Evolutionary conservation across 2,888 invertebrate genomes (phyloP).

Genomic region (Nematopogon swammerdamellus): DNA sequence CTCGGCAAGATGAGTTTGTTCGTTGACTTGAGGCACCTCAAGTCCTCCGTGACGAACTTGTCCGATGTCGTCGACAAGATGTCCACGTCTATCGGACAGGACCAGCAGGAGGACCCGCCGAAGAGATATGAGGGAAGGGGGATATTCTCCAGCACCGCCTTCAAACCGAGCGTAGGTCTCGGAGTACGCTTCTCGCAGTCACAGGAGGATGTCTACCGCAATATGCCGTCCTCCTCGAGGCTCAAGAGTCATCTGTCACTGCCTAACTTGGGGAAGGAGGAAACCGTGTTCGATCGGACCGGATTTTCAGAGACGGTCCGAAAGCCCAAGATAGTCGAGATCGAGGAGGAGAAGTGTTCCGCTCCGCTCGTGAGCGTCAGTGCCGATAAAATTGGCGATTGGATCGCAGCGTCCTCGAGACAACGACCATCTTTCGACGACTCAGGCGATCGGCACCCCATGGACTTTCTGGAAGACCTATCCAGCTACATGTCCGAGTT

Average conservation of each 20-base stretch:
- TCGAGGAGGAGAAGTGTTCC: slow-evolving; percentile 28
- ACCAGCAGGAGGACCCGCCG: slow-evolving; percentile 23
- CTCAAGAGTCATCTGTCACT: slow-evolving; percentile 47
- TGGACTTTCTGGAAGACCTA: slow-evolving; percentile 43
- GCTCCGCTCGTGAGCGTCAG: slow-evolving; percentile 28
- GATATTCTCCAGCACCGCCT: slow-evolving; percentile 30
- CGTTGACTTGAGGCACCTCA: slow-evolving; percentile 47
- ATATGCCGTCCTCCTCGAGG: slow-evolving; percentile 39
- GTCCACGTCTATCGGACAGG: slow-evolving; percentile 30
- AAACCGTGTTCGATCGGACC: slow-evolving; percentile 22
- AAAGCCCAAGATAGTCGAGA: slow-evolving; percentile 33
- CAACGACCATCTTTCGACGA: slow-evolving; percentile 46
- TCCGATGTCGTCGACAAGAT: slow-evolving; percentile 51
- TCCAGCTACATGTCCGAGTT: slow-evolving; percentile 43
- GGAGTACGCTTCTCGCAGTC: slow-evolving; percentile 47
- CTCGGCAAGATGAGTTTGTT: slow-evolving; percentile 39
- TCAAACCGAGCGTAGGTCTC: slow-evolving; percentile 41
- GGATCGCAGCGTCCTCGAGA: slow-evolving; percentile 38
- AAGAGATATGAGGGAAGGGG: slow-evolving; percentile 24
- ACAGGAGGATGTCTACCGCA: slow-evolving; percentile 42
- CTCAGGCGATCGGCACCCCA: slow-evolving; percentile 38
- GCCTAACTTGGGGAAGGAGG: slow-evolving; percentile 42
- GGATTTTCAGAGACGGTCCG: slow-evolving; percentile 22
- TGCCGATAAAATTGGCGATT: slow-evolving; percentile 36
- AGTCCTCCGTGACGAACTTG: slow-evolving; percentile 44